phyloP scores from a whole-genome alignment of 1,140 invertebrate species.

The Scaptomyza hsui region DNA sequence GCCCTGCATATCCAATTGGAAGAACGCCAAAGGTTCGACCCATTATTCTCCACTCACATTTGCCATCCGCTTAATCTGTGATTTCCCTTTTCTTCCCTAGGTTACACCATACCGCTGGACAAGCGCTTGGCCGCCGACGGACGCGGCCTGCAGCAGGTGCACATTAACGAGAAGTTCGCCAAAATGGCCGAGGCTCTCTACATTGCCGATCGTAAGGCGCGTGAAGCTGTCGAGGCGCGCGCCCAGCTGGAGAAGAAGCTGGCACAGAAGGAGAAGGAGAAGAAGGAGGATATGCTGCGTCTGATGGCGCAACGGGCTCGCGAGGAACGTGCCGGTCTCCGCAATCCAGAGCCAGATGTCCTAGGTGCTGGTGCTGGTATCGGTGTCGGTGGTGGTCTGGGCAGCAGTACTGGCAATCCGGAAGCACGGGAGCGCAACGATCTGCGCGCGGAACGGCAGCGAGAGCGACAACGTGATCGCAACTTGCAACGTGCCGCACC shows the following conservation, averaged over 20 bases:
- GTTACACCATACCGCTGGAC: conserved; percentile 98
- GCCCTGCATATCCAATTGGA: conserved; percentile 99
- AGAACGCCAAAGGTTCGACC: conserved; percentile 94
- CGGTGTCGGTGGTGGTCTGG: conserved; percentile 85
- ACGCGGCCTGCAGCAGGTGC: conserved; percentile 97
- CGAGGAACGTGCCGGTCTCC: conserved; percentile 94
- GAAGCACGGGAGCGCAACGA: conserved; percentile 95
- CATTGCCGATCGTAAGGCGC: conserved; percentile 98
- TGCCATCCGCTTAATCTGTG: neutral
- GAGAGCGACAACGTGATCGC: conserved; percentile 95
- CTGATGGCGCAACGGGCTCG: conserved; percentile 97
- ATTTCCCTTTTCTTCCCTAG: conserved; percentile 7
- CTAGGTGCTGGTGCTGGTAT: conserved; percentile 85
- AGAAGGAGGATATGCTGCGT: conserved; percentile 97
- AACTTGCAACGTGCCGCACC: conserved; percentile 97
- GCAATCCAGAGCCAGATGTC: conserved; percentile 78
- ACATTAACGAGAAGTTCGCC: conserved; percentile 99
- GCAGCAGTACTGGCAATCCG: conserved; percentile 77
- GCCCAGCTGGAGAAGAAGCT: conserved; percentile 98
- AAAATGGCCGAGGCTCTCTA: conserved; percentile 98
- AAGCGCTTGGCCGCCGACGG: conserved; percentile 99
- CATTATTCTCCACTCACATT: neutral
- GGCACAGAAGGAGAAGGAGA: conserved; percentile 99
- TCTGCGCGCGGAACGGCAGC: conserved; percentile 94
- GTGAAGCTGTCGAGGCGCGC: conserved; percentile 98